Evolutionary conservation across 92 coral and sea anemone species (phyloP), one percentile per base, ranked within the genome.

Genomic region (Palythoa grandiflora): DNA sequence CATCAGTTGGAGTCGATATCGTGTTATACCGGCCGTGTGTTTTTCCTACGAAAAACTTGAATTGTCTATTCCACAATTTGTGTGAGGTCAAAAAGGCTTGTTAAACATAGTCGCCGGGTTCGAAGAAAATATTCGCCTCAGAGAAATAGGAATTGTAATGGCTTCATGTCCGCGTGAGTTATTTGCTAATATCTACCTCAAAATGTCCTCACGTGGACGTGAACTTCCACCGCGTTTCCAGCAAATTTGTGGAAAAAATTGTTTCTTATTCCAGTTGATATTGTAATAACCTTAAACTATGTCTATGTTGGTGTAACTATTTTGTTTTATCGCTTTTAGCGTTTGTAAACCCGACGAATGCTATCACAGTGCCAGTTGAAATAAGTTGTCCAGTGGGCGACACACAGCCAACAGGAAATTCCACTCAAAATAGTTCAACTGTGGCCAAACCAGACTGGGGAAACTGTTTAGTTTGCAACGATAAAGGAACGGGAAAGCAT

Each of bases 401-500:
- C 19, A 38, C 13, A 19, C 37, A 3, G 17, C 50, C 20, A 59
- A 59, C 65, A 59, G 65, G 65, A 59, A 59, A 20, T 70, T 35
- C 51, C 16, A 21, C 68, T 17, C 65, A 6, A 35, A 72, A 39
- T 14, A 35, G 16, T 38, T 5, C 63, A 16, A 38, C 89, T 15
- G 8, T 70, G 75, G 21, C 75, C 21, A 85, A 73, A 59, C 87
- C 88, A 54, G 85, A 83, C 5, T 95, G 98, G 98, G 98, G 98
- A 10, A 89, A 91, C 78, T 97, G 99, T 75, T 83, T 89, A 40
- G 97, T 97, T 39, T 97, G 99, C 80, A 98, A 94, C 36, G 99
- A 97, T 61, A 92, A 88, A 55, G 98, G 96, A 3, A 94, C 97
- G 0, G 99, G 99, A 12, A 91, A 93, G 77, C 99, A 97, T 68